Evolutionary conservation across 1,140 invertebrate species (phyloP), one percentile per base, ranked within the genome.

Genomic region (Tachypleus tridentatus): DNA sequence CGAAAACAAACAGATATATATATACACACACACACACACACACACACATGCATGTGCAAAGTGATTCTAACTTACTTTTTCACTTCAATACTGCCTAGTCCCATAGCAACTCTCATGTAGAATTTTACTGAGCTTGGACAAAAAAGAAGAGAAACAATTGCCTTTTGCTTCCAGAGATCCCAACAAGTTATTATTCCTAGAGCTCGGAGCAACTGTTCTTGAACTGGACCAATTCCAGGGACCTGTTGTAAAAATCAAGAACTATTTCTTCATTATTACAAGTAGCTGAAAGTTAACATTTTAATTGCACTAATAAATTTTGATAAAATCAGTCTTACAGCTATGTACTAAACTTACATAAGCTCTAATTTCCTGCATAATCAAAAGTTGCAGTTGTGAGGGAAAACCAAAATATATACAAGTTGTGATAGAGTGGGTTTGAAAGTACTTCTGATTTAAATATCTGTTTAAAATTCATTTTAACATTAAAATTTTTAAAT

Each of bases 171-270:
- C 70, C 77, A 79, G 4, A 84, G 68, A 68, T 85, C 81, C 47
- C 66, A 66, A 71, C 81, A 82, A 0, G 74, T 79, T 4, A 70
- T 66, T 11, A 84, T 76, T 11, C 75, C 79, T 4, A 84, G 63
- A 5, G 76, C 75, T 66, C 75, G 76, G 10, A 83, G 70, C 49
- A 82, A 73, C 60, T 79, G 76, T 69, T 82, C 82, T 29, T 78
- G 78, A 4, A 83, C 81, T 70, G 78, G 77, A 4, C 82, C 82
- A 64, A 84, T 82, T 0, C 82, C 82, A 69, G 63, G 60, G 11
- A 67, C 52, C 66, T 67, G 29, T 29, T 29, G 29, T 29, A 29
- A 29, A 29, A 29, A 48, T 5, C 10, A 62, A 51, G 5, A 62
- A 62, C 10, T 49, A 4, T n/a, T 62, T 52, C 9, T 53, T 62